Evolutionary conservation across 2,113 vertebrate genomes (phyloP), one percentile per base, ranked within the genome.

Genomic region (Saguinus midas): DNA sequence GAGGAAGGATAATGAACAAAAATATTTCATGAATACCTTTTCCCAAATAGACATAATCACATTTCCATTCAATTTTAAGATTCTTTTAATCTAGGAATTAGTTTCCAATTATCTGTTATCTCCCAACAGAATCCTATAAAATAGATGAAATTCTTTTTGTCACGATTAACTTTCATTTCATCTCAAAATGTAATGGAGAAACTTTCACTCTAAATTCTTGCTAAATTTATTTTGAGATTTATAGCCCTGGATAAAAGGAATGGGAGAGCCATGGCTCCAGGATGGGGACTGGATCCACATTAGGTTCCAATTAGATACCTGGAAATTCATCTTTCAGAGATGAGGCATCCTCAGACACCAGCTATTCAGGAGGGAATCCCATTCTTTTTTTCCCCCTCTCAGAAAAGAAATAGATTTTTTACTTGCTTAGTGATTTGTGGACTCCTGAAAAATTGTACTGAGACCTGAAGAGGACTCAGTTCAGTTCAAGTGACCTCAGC

Each of bases 11-110:
- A 97, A 95, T 84, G 82, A 94, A 57, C 76, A 80, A 87, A 96
- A 96, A 96, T 96, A 97, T 92, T 94, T 95, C 91, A 85, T 10
- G n/a, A 91, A 73, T 83, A 90, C 35, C 70, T 96, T 95, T 96
- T 88, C 90, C 94, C 80, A 92, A 90, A 83, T 52, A 96, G 87
- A 86, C 29, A 72, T 90, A 94, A 96, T 94, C 95, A 73, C 50
- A 96, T 83, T 97, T 90, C 81, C 72, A 88, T 93, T 95, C 66
- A 78, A n/a, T 90, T 90, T 35, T 72, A 80, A 21, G 25, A 95
- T 85, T 88, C 32, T 82, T 90, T 85, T 82, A 96, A 79, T 95
- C 92, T 91, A 58, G 78, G 87, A 93, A 85, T 96, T 87, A 85
- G 52, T 97, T 92, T 82, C 50, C 81, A 94, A 73, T 93, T 92